Base-by-base conservation (phyloP, 1,140 invertebrate species). In the Nautilus pompilius region DNA sequence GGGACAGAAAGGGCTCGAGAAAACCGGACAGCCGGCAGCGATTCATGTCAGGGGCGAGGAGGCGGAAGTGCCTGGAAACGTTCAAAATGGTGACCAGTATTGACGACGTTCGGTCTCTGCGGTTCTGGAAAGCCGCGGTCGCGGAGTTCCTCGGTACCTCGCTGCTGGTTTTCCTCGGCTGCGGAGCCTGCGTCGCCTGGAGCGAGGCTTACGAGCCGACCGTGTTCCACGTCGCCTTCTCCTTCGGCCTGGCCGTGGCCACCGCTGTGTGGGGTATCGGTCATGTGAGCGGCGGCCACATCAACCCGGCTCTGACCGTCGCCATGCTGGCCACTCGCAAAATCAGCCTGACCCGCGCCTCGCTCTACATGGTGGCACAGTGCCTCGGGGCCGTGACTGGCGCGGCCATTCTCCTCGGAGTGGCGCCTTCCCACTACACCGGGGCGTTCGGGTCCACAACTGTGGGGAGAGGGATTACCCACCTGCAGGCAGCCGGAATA, bases 191-290 rank as follows among this genome's bases (percentile, higher is more conserved):
- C 15, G 61, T 65, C 13, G 45, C 62, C 0, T 56, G 60, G 32
- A 59, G 61, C 29, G 33, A 51, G 17, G 59, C 59, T 15, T 28
- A 58, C 8, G 34, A 64, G 34, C 49, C 3, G 36, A 58, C 49
- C 3, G 58, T 66, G 10, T 33, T 67, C 4, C 69, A 66, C 28
- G 62, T 67, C 0, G 65, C 65, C 10, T 30, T 72, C 6, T 58
- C 69, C 60, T 96, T 96, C 82, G 94, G 94, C 54, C 84, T 96
- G 22, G 87, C 89, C 20, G 91, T 95, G 56, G 91, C 90, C 26
- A 90, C 90, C 5, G 60, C 77, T 46, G 63, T 75, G 13, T 65
- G 67, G 51, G 73, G 71, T 49, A 62, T 64, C 13, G 67, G 70
- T 17, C 60, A 70, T 55, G 66, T 69, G 22, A 73, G 74, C 49